Evolutionary conservation across 2,113 vertebrate genomes (phyloP).

Genomic region (Alces alces): DNA sequence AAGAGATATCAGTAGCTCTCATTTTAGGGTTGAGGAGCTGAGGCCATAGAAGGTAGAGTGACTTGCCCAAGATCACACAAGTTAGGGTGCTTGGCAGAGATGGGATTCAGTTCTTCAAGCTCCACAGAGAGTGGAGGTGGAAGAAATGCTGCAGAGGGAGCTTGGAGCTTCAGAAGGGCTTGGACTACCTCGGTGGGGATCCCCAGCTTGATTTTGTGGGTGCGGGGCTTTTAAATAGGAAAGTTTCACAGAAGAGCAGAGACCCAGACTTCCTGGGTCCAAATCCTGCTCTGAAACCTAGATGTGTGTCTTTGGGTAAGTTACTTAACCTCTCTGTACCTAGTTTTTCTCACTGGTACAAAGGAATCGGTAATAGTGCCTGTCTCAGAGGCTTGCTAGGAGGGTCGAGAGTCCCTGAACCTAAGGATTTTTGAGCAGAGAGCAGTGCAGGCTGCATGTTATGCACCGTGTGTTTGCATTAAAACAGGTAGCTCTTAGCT

Average conservation of each 20-base stretch:
- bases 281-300: neutral
- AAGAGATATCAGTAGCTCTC: neutral
- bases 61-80: neutral
- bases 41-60: neutral
- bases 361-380: neutral
- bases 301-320: neutral
- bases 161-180: neutral
- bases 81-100: neutral
- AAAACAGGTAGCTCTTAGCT: neutral
- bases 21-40: neutral
- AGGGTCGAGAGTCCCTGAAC: neutral
- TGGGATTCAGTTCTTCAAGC: neutral
- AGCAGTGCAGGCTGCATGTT: neutral
- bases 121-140: fast-evolving
- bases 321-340: neutral
- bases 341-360: neutral
- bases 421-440: neutral
- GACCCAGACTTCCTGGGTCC: neutral
- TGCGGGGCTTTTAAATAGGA: neutral
- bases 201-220: neutral
- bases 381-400: neutral
- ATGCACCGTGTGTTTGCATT: neutral
- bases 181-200: neutral
- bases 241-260: neutral
- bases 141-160: neutral